phyloP scores from a whole-genome alignment of 2,888 invertebrate genomes.

The Alloplasta piceator region DNA sequence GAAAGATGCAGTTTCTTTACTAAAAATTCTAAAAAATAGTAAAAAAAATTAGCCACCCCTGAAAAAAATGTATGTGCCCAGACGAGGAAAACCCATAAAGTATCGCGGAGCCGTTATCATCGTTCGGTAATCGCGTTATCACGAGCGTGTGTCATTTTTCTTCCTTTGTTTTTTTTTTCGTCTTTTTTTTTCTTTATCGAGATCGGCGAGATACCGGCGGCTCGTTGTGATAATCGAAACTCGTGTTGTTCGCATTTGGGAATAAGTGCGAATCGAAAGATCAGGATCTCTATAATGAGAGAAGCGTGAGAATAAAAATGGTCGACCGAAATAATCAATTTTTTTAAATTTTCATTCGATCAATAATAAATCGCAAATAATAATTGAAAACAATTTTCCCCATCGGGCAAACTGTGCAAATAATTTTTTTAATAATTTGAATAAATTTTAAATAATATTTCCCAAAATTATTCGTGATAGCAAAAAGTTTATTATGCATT shows the following conservation, averaged over 20 bases:
- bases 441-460: no score
- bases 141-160: constrained; percentile 43
- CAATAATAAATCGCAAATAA: neutral
- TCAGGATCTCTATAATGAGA: constrained; percentile 18
- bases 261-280: constrained; percentile 18
- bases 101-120: constrained; percentile 60
- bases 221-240: constrained; percentile 58
- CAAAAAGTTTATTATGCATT: no score
- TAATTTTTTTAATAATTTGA: no score
- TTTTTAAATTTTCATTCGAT: neutral
- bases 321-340: no score
- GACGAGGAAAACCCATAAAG: constrained; percentile 24
- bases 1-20: no score
- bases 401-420: neutral
- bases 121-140: constrained; percentile 70
- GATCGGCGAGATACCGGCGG: constrained; percentile 62
- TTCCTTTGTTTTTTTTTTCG: neutral
- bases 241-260: constrained; percentile 21
- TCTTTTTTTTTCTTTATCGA: constrained; percentile 54
- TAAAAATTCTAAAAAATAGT: no score
- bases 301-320: neutral
- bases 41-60: no score
- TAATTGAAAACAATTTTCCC: neutral
- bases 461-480: no score
- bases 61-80: neutral